These are phyloP conservation scores for Spermophilus dauricus DNA, from an alignment of 2,113 vertebrate genomes.

Conservation along the genomic window DNA sequence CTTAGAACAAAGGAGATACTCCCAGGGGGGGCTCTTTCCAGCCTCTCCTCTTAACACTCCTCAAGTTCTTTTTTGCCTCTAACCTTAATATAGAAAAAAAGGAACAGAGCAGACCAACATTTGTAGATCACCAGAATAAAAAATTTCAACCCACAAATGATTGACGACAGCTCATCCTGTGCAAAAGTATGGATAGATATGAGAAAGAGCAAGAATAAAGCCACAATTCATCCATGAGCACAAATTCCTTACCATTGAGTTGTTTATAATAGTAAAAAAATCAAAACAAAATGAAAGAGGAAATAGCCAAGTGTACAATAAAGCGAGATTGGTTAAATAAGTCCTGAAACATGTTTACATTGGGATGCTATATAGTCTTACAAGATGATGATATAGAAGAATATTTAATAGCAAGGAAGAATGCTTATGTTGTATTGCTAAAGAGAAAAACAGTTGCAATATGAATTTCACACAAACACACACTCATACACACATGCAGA, in stretches of 20 bases:
- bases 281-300: not conserved
- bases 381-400: not conserved
- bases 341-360: not conserved
- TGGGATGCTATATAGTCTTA: not conserved
- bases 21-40: not conserved
- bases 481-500: too few relatives aligned
- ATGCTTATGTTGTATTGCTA: not conserved
- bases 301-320: not conserved
- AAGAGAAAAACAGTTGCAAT: not conserved
- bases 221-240: not conserved
- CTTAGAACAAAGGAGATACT: too few relatives aligned
- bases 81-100: not conserved
- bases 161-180: not conserved
- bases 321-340: not conserved
- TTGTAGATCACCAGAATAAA: not conserved
- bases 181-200: not conserved
- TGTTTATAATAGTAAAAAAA: not conserved
- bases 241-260: not conserved
- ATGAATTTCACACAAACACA: not conserved
- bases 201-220: not conserved
- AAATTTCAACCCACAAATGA: not conserved
- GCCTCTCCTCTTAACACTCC: not conserved
- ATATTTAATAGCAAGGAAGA: not conserved
- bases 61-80: not conserved
- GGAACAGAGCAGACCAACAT: fast-evolving